Percentiles rank a stretch among this genome's conserved stretches.
Evolutionary conservation across 2,888 invertebrate genomes (phyloP).

Genomic region (Flabesymbios commensalis): DNA sequence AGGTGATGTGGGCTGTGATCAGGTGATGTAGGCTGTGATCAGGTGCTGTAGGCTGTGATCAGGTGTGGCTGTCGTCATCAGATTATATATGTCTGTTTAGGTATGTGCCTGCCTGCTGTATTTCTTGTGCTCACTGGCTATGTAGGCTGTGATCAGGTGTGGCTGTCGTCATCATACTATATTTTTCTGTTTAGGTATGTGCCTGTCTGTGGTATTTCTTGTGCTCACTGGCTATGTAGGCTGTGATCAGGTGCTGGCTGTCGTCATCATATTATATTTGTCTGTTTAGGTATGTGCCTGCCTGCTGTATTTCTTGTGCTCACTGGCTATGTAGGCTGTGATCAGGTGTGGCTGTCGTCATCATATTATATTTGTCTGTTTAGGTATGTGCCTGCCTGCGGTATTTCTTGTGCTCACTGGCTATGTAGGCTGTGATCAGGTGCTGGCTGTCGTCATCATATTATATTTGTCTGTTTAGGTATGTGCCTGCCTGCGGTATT

Average conservation of each 20-base stretch:
- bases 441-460: slow-evolving; percentile 37
- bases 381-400: slow-evolving; percentile 75
- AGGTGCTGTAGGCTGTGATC: no score
- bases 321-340: slow-evolving; percentile 71
- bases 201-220: slow-evolving; percentile 82
- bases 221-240: slow-evolving; percentile 74
- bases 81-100: no score
- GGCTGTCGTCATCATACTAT: not conserved
- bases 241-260: slow-evolving; percentile 35
- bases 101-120: slow-evolving; percentile 76
- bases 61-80: no score
- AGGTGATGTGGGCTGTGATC: no score
- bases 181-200: slow-evolving; percentile 63
- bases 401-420: slow-evolving; percentile 81
- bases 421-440: slow-evolving; percentile 64
- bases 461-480: slow-evolving; percentile 51
- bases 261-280: slow-evolving; percentile 32
- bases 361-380: slow-evolving; percentile 11
- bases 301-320: slow-evolving; percentile 83
- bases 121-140: slow-evolving; percentile 82
- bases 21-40: no score
- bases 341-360: slow-evolving; percentile 18
- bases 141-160: slow-evolving; percentile 58
- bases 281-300: slow-evolving; percentile 66
- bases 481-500: slow-evolving; percentile 80